Evolutionary conservation across 2,113 vertebrate genomes (phyloP).

Genomic region (Rallus limicola): DNA sequence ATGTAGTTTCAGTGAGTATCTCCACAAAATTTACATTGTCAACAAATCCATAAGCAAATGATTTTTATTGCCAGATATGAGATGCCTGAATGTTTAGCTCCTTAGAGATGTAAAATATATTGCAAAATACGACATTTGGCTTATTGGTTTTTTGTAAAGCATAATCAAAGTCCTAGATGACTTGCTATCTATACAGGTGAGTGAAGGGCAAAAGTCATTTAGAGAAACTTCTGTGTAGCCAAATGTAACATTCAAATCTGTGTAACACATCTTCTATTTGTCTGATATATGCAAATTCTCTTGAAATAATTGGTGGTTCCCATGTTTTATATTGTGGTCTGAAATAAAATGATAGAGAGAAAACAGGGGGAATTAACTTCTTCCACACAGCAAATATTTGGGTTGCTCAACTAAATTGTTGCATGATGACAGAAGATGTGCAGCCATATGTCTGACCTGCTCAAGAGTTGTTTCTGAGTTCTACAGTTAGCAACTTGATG

Average conservation of each 20-base stretch:
- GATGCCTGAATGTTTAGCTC: neutral
- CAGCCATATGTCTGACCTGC: neutral
- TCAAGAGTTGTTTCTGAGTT: neutral
- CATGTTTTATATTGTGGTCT: neutral
- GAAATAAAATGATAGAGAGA: neutral
- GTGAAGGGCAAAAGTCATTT: neutral
- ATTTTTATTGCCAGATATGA: neutral
- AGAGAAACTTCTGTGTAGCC: neutral
- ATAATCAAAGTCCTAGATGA: neutral
- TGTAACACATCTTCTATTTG: neutral
- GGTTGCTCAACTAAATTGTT: neutral
- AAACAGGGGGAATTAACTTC: neutral
- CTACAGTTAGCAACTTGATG: neutral
- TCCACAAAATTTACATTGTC: neutral
- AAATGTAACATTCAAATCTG: neutral
- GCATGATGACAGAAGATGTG: neutral
- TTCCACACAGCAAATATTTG: neutral
- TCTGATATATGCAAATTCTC: neutral
- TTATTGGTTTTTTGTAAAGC: neutral
- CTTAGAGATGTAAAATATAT: neutral
- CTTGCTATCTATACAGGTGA: neutral
- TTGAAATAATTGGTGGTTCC: neutral
- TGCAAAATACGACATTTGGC: neutral
- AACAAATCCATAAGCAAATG: neutral
- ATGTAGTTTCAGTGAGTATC: constrained; percentile 96